Base-by-base conservation (phyloP, 2,888 invertebrate genomes). In the Frankliniella fusca region DNA sequence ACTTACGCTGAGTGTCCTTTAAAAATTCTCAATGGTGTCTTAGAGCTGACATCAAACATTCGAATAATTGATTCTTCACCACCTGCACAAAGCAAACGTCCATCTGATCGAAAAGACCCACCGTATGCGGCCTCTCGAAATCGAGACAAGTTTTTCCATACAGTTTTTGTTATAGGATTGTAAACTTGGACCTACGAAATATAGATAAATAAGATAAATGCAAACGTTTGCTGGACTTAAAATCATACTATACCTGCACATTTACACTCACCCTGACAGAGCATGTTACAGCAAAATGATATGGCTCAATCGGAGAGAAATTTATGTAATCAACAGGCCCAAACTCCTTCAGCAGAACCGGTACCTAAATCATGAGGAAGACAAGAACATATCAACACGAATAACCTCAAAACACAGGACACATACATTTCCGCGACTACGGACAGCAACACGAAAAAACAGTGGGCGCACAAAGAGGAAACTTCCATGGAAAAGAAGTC, bases 241-340 rank as follows among this genome's bases (percentile, higher is more conserved):
- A 20, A 80, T 81, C 11, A 38, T 20, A n/a, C 9, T 54, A 61
- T 80, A 8, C 9, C 0, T 48, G 5, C 50, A 18, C 38, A 15
- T 49, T 80, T 54, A 28, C 83, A 84, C 87, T 87, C 85, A 97
- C 95, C 87, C 95, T 91, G 0, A 95, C 95, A 0, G 97, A 97
- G 87, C 95, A 96, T 82, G 98, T 97, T 27, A 97, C 95, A 11
- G 97, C 97, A 89, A 98, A 95, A 87, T 95, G 93, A 89, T 95
- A 92, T 0, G 98, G 97, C 86, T 96, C 94, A 15, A 93, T 91
- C 0, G 96, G 96, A 84, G 95, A 95, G 87, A 98, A 96, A 87
- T 97, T 95, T 80, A 98, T 92, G 86, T 95, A 94, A 87, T 97
- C 96, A 82, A 99, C 95, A 0, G 95, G 93, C 38, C 97, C 97